These are phyloP conservation scores for Tetragonula carbonaria DNA, from an alignment of 2,888 invertebrate species.

Conservation along the genomic window DNA sequence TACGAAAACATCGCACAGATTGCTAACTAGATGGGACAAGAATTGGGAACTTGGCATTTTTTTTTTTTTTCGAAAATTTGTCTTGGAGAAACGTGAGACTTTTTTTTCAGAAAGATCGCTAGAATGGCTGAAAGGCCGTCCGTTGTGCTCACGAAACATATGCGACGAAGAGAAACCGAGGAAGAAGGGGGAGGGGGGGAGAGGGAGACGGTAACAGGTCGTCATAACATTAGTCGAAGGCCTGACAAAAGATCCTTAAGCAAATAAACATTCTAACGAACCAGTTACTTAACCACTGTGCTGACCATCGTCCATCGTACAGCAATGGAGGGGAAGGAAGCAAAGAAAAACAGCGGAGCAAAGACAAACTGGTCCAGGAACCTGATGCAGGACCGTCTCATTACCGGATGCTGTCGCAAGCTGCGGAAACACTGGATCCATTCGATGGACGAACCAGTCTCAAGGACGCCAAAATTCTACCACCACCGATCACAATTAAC, in stretches of 20 bases:
- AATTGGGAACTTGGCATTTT: neutral
- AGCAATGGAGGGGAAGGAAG: constrained; percentile 44
- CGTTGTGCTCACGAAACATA: constrained; percentile 68
- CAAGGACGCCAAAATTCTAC: constrained; percentile 68
- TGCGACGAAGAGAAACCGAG: constrained; percentile 68
- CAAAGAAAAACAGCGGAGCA: constrained; percentile 70
- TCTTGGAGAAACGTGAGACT: constrained; percentile 52
- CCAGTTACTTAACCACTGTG: constrained; percentile 82
- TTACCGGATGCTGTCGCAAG: constrained; percentile 75
- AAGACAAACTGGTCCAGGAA: constrained; percentile 71
- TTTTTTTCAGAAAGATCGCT: constrained; percentile 49
- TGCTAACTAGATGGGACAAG: neutral
- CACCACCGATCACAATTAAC: constrained; percentile 63
- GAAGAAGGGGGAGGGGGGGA: constrained; percentile 40
- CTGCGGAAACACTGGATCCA: constrained; percentile 74
- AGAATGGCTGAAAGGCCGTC: constrained; percentile 67
- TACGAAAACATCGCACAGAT: neutral
- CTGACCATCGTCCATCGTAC: constrained; percentile 69
- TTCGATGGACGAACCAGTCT: constrained; percentile 65
- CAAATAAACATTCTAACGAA: constrained; percentile 84
- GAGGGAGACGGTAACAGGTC: constrained; percentile 78
- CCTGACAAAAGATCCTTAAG: constrained; percentile 80
- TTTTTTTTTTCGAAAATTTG: constrained; percentile 5
- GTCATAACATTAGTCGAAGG: constrained; percentile 81
- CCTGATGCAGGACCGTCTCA: constrained; percentile 67